Conservation (phyloP, 2,797 vertebrate species). For the Aldrovandia affinis region DNA sequence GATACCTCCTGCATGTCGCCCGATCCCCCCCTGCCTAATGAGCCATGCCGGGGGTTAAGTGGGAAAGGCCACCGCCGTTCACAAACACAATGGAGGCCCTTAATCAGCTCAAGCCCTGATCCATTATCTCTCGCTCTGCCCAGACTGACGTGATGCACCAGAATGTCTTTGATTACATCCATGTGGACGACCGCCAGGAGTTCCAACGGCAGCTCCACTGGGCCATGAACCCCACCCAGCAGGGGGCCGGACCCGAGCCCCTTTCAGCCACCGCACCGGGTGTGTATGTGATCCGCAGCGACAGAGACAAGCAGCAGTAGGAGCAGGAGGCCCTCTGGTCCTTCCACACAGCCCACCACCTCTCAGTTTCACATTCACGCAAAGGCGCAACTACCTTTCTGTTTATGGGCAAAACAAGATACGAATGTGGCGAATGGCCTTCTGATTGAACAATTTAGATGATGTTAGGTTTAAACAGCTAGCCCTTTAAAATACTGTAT, state of each 20-base stretch:
- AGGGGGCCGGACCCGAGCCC: constrained; percentile 58
- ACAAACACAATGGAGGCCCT: constrained; percentile 33
- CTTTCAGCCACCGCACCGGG: constrained; percentile 59
- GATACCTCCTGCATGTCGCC: constrained; percentile 26
- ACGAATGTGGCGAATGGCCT: background rate
- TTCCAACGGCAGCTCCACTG: constrained; percentile 84
- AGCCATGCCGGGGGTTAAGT: constrained; percentile 38
- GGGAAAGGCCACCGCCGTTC: constrained; percentile 27
- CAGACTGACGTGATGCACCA: constrained; percentile 90
- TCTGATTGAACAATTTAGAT: background rate
- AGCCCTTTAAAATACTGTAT: background rate
- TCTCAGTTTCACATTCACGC: background rate
- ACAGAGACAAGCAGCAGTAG: background rate
- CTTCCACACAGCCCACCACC: background rate
- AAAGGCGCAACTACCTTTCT: background rate
- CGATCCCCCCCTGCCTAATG: constrained; percentile 23
- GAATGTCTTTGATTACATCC: constrained; percentile 86
- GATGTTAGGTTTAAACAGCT: background rate
- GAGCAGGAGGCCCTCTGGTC: background rate
- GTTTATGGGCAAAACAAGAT: background rate
- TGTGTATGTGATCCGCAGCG: background rate
- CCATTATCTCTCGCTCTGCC: constrained; percentile 19
- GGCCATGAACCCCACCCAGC: constrained; percentile 81
- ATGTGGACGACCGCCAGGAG: constrained; percentile 84
- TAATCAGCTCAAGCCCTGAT: constrained; percentile 22